Conservation (phyloP, 2,113 vertebrate species). For the Protomyctophum bolini region DNA sequence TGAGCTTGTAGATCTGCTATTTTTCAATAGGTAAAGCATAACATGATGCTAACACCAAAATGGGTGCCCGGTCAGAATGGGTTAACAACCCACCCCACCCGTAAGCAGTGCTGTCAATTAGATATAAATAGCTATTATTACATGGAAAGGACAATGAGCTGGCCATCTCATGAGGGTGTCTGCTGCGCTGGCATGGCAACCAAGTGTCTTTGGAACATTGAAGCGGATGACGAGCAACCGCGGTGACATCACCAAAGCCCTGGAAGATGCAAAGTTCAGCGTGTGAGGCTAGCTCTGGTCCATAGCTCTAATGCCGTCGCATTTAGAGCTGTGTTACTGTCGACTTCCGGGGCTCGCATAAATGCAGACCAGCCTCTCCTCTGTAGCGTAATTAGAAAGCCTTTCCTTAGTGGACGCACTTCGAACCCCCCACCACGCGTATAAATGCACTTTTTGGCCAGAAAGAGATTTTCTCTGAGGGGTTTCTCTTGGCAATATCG, state of each 20-base stretch:
- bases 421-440: neutral
- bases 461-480: too few species aligned
- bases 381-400: too few species aligned
- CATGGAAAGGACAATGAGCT: slow-evolving; percentile 61
- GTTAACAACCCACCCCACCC: slow-evolving; percentile 42
- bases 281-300: slow-evolving; percentile 30
- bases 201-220: slow-evolving; percentile 51
- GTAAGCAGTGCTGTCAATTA: slow-evolving; percentile 63
- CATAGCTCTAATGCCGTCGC: too few species aligned
- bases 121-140: slow-evolving; percentile 75
- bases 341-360: too few species aligned
- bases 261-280: slow-evolving; percentile 46
- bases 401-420: neutral
- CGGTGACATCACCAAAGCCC: slow-evolving; percentile 48
- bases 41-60: too few species aligned
- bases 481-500: too few species aligned
- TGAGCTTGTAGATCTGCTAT: too few species aligned
- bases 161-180: slow-evolving; percentile 70
- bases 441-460: too few species aligned
- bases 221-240: slow-evolving; percentile 26
- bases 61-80: too few species aligned
- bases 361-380: too few species aligned
- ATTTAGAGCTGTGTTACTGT: too few species aligned
- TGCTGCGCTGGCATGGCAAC: slow-evolving; percentile 63
- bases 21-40: too few species aligned